These are phyloP conservation scores for Ornithoptera alexandrae DNA, from an alignment of 2,888 invertebrate genomes.

Conservation along the genomic window DNA sequence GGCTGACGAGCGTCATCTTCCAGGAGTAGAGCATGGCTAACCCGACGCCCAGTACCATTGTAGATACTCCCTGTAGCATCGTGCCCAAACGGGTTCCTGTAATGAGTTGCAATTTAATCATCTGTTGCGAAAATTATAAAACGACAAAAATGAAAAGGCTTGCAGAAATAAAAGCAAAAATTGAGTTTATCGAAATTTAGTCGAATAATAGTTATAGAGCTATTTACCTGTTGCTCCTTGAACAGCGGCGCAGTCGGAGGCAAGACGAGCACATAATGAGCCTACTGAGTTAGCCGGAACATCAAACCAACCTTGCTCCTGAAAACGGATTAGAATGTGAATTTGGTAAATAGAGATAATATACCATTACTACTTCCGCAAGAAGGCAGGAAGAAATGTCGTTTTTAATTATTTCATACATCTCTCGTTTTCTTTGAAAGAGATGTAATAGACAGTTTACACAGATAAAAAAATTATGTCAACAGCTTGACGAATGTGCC, in stretches of 20 bases:
- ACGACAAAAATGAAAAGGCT: too few species aligned
- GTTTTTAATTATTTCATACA: too few species aligned
- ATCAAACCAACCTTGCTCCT: constrained; percentile 85
- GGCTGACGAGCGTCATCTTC: constrained; percentile 82
- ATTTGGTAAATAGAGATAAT: neutral
- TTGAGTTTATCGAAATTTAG: neutral
- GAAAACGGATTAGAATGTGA: constrained; percentile 20
- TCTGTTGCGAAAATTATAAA: too few species aligned
- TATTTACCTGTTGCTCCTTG: constrained; percentile 81
- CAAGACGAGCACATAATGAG: constrained; percentile 81
- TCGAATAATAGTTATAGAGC: too few species aligned
- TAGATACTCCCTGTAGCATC: constrained; percentile 80
- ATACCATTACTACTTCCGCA: neutral
- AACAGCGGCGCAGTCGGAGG: constrained; percentile 82
- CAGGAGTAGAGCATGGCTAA: constrained; percentile 79
- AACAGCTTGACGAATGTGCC: too few species aligned
- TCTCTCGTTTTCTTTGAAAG: too few species aligned
- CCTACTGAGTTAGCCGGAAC: constrained; percentile 80
- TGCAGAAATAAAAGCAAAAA: too few species aligned
- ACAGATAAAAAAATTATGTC: too few species aligned
- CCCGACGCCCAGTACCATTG: constrained; percentile 78
- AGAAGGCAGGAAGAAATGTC: too few species aligned
- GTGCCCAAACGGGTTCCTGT: constrained; percentile 79
- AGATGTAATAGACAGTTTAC: too few species aligned
- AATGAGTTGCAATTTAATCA: neutral